A percentile compares a stretch with the other conserved stretches of the same genome.
Evolutionary conservation across 2,113 vertebrate species (phyloP).

Genomic region (Ceyx cyanopectus): DNA sequence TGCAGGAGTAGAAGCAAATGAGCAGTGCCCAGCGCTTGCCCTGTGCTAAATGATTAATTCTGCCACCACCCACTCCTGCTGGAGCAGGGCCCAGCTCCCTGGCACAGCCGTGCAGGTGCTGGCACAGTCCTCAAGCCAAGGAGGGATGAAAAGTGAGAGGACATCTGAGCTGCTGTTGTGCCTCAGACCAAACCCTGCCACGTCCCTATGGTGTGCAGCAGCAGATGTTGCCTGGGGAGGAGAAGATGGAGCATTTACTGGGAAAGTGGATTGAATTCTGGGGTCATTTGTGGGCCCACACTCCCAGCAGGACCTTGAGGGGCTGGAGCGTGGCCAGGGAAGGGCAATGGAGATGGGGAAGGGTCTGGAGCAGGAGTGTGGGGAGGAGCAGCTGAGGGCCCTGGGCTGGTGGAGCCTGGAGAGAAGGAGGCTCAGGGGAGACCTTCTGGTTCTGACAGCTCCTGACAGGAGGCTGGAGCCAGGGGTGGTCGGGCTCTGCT

Average conservation of each 20-base stretch:
- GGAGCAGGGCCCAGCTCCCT: background rate
- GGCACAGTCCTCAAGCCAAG: background rate
- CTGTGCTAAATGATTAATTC: background rate
- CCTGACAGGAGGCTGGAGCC: too few species aligned
- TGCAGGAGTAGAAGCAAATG: background rate
- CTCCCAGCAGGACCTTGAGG: background rate
- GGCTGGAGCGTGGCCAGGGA: background rate
- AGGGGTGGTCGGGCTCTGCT: too few species aligned
- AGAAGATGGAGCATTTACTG: background rate
- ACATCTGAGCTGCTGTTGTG: too few species aligned
- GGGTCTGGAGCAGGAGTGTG: background rate
- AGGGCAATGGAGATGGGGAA: background rate
- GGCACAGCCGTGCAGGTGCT: fast-evolving
- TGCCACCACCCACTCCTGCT: background rate
- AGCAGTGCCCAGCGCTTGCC: background rate
- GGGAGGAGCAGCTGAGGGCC: too few species aligned
- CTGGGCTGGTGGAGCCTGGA: too few species aligned
- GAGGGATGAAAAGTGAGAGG: background rate
- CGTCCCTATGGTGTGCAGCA: background rate
- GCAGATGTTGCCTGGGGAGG: background rate
- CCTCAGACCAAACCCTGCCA: background rate
- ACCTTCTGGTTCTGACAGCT: too few species aligned
- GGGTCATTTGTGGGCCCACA: background rate
- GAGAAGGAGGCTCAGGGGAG: too few species aligned
- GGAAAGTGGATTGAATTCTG: background rate